These are phyloP conservation scores for Malurus alboscapulatus DNA, from an alignment of 2,113 vertebrate species.

Conservation along the genomic window DNA sequence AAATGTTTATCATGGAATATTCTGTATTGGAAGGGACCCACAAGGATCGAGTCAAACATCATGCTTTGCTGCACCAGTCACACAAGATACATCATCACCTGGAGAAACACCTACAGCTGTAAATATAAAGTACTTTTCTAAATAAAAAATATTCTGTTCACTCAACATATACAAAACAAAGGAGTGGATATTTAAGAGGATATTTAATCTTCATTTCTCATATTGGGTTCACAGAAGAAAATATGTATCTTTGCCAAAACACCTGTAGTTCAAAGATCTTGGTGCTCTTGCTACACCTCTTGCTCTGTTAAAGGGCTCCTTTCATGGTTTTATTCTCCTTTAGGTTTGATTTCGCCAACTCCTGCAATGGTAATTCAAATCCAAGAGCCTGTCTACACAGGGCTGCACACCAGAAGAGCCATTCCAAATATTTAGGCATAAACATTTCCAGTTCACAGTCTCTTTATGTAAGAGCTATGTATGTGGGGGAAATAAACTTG, in stretches of 20 bases:
- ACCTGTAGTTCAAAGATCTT: background rate
- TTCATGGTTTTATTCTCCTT: background rate
- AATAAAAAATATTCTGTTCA: background rate
- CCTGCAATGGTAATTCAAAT: background rate
- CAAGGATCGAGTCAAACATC: accelerated
- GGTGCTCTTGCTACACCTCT: background rate
- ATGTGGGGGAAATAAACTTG: background rate
- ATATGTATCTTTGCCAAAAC: background rate
- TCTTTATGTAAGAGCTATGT: background rate
- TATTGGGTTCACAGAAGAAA: background rate
- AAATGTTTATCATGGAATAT: background rate
- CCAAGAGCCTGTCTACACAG: background rate
- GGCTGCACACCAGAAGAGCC: background rate
- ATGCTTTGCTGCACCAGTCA: background rate
- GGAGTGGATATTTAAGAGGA: background rate
- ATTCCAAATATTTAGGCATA: background rate
- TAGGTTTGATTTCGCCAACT: background rate
- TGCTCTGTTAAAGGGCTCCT: background rate
- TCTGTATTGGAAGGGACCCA: background rate
- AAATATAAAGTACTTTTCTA: background rate
- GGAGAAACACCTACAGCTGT: background rate
- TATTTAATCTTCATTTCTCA: background rate
- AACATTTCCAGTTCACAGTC: background rate
- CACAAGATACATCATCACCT: background rate
- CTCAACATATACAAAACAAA: background rate